A percentile compares a stretch with the other conserved stretches of the same genome.
Conservation (phyloP, 37 sponge, comb jelly and placozoan genomes). For the Chondrosia reniformis region DNA sequence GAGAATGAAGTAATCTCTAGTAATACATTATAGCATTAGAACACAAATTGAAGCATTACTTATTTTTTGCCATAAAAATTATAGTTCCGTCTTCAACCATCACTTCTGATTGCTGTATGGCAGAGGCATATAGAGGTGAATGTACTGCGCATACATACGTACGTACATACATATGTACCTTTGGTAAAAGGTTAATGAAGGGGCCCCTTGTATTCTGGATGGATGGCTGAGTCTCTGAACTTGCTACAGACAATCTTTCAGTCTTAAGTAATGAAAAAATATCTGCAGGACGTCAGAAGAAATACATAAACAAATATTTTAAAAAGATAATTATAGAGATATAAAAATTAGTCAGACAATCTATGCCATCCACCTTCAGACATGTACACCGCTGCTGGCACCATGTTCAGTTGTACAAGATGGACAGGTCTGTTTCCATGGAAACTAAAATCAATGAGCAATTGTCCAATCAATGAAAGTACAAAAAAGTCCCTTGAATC, state of each 20-base stretch:
- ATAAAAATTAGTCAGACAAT: background rate
- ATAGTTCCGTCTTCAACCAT: background rate
- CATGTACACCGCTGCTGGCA: background rate
- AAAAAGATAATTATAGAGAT: too few species aligned
- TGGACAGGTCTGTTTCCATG: background rate
- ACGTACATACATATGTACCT: too few species aligned
- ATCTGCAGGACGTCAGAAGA: too few species aligned
- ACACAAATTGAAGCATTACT: constrained; percentile 6
- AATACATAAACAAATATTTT: too few species aligned
- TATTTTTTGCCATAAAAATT: background rate
- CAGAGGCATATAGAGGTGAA: too few species aligned
- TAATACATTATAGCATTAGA: background rate
- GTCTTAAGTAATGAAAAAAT: background rate
- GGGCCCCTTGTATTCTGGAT: too few species aligned
- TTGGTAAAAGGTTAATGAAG: too few species aligned
- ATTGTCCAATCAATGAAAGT: background rate
- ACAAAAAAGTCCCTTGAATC: background rate
- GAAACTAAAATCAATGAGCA: background rate
- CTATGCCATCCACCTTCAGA: constrained; percentile 4
- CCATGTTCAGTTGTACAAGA: background rate
- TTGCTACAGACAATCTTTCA: too few species aligned
- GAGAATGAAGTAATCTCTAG: background rate
- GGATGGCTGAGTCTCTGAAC: too few species aligned
- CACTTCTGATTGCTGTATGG: too few species aligned
- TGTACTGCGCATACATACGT: too few species aligned